Base-by-base conservation (phyloP, 2,113 vertebrate genomes). In the Saguinus imperator region DNA sequence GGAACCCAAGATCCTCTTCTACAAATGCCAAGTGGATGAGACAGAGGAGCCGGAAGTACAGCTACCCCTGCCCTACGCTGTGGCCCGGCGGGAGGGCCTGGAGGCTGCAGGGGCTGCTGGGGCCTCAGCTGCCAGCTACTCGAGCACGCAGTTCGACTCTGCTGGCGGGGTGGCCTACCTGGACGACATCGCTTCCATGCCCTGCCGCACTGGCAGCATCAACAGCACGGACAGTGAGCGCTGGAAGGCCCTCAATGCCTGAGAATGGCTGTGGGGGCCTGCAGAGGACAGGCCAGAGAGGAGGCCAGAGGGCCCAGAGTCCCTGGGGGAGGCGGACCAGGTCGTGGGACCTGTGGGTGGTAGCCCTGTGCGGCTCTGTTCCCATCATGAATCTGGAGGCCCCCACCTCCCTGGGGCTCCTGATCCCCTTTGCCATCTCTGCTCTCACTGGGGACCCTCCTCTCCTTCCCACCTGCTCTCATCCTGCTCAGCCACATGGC, bases 1-100 rank as follows among this genome's bases (percentile, higher is more conserved):
- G 0, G 99, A 99, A 98, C 99, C 99, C 1, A 99, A 99, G 98
- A 99, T 99, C 97, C 99, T 99, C 9, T 99, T 99, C 98, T 99
- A 99, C 98, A 99, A 99, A 97, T 99, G 99, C 52, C 99, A 99
- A 98, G 98, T 99, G 96, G 99, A 99, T 2, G 99, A 99, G 97
- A 98, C 99, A 0, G 99, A 99, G 5, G 99, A 99, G 68, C 99
- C 99, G 0, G 99, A 99, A 17, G 98, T 99, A 88, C 99, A 99
- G 98, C 99, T 99, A 85, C 99, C 99, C 21, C 99, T 99, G 73
- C 99, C 99, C 5, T 99, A 99, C 0, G 98, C 99, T 0, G 99
- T 99, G 81, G 98, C 99, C 91, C 99, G 99, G 76, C 99, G 99
- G 89, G 99, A 99, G 93, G 98, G 98, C 57, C 4, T 98, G 55